phyloP scores from a whole-genome alignment of 2,113 vertebrate species.

The Pleuronectes platessa region DNA sequence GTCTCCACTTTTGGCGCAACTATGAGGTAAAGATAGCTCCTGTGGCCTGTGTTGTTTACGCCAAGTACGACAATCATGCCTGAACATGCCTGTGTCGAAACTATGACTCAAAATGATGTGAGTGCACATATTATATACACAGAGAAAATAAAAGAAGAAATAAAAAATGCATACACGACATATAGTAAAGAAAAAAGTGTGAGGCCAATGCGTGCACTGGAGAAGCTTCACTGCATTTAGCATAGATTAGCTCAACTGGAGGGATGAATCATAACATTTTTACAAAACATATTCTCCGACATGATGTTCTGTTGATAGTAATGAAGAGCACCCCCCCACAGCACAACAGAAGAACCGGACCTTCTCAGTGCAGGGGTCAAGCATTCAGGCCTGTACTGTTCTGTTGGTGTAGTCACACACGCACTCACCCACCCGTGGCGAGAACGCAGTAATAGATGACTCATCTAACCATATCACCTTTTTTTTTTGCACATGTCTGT shows the following conservation, averaged over 20 bases:
- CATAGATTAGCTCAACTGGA: not conserved
- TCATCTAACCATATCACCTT: not conserved
- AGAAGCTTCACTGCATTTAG: not conserved
- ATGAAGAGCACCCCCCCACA: not conserved
- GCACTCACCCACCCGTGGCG: not conserved
- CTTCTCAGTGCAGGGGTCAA: not conserved
- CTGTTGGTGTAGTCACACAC: not conserved
- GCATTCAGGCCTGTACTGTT: not conserved
- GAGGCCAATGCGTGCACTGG: not conserved
- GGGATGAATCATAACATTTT: not conserved
- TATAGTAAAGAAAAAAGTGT: not conserved
- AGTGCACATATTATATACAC: not conserved
- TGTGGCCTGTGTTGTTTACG: conserved; percentile 47
- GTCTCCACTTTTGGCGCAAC: conserved; percentile 62
- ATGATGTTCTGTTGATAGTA: not conserved
- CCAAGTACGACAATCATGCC: conserved; percentile 15
- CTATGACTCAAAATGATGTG: not conserved
- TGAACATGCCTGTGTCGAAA: conserved; percentile 3
- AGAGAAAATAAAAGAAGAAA: not conserved
- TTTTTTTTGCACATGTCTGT: not conserved
- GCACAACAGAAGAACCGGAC: not conserved
- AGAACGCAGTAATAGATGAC: not conserved
- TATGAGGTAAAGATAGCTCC: conserved; percentile 53
- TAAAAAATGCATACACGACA: not conserved
- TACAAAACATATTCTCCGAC: not conserved